Evolutionary conservation across 2,888 invertebrate genomes (phyloP), one percentile per base, ranked within the genome.

Genomic region (Macrophya annulata): DNA sequence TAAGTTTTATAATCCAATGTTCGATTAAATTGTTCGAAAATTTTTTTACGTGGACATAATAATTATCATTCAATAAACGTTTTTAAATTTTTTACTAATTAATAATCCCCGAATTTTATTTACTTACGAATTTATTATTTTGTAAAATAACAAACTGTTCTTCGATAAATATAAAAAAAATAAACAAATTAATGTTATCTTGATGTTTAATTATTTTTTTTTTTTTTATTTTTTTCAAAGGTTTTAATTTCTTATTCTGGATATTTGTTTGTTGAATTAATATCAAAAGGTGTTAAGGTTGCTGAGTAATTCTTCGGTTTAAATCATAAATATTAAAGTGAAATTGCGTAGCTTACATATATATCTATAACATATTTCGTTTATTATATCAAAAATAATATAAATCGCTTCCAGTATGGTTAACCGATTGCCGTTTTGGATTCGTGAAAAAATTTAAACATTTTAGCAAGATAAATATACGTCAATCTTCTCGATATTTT

Each of bases 401-500:
- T 45, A 45, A 74, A 55, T 77, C 77, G 15, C 77, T 77, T 77
- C 55, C 55, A 77, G 77, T 48, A 48, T 55, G 9, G 77, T 77
- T 77, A 77, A 51, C 62, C 59, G 81, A 81, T 81, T 62, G 43
- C 81, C 77, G 31, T 31, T 31, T 31, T 62, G 62, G 62, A 59
- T 81, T 77, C 51, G 31, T 10, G 55, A 62, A 68, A 82, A 71
- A 72, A 72, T 85, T 82, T 65, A 84, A 85, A 84, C 85, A 85
- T 74, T 85, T 85, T 84, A 84, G 43, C 59, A 84, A 85, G 84
- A 84, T 76, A 85, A 85, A 85, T 84, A 85, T 72, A 55, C 59
- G 59, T 59, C 76, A 85, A 85, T 85, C 85, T 85, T 48, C 74
- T 45, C 84, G 85, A 85, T 85, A 85, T 84, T 85, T 85, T 85